Conservation (phyloP, 2,797 vertebrate species). For the Choloepus didactylus region DNA sequence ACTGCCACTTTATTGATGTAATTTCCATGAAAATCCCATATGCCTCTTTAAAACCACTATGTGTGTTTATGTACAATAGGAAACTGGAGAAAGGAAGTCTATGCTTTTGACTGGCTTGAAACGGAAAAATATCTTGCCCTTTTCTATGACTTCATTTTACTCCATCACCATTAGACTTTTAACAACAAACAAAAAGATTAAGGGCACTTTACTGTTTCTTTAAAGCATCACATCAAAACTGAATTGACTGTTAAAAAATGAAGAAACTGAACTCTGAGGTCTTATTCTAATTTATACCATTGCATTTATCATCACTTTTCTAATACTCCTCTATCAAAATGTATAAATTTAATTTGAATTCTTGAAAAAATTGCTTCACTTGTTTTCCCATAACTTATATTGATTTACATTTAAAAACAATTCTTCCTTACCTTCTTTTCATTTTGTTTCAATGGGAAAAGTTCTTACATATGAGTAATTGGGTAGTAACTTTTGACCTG, state of each 20-base stretch:
- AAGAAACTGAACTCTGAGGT: neutral
- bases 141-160: neutral
- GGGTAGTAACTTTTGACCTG: neutral
- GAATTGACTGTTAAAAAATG: constrained; percentile 18
- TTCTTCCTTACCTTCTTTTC: neutral
- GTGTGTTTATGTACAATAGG: neutral
- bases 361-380: constrained; percentile 9
- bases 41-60: neutral
- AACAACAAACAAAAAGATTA: neutral
- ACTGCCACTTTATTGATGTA: neutral
- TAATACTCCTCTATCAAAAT: constrained; percentile 12
- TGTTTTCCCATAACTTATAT: neutral
- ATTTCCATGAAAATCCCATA: constrained; percentile 1
- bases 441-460: constrained; percentile 26
- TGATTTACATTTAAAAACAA: neutral
- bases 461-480: neutral
- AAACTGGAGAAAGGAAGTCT: neutral
- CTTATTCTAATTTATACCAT: neutral
- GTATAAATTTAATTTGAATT: neutral
- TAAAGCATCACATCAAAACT: neutral
- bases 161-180: constrained; percentile 4
- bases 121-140: neutral
- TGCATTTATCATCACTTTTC: neutral
- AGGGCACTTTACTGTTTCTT: constrained; percentile 45
- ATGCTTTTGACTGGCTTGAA: neutral